Evolutionary conservation across 2,888 invertebrate species (phyloP), one percentile per base, ranked within the genome.

Genomic region (Lysandra coridon): DNA sequence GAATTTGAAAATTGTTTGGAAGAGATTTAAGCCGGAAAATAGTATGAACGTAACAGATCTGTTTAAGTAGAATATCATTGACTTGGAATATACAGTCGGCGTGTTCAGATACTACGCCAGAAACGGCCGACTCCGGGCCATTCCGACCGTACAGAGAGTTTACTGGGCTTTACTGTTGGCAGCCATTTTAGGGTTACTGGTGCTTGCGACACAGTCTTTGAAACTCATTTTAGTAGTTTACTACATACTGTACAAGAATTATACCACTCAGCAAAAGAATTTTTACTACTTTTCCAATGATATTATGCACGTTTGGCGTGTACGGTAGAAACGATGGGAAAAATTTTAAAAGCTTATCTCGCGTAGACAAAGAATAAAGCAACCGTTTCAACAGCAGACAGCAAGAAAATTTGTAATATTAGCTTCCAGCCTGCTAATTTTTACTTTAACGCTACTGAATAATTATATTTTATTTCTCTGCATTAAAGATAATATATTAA

Each of bases 71-170:
- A 23, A 23, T 23, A 23, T 23, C 23, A 23, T 23, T 23, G 23
- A 7, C 23, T 23, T 62, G 62, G 62, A 62, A 23, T 40, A 73
- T 73, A 17, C 40, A 6, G 37, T 73, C 7, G 37, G 73, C 12
- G 40, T 73, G 7, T 73, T 73, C 73, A 73, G 73, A 17, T 73
- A 40, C 44, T 44, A 73, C 73, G 44, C 40, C 14, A 44, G 40
- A 17, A 7, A 73, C n/a, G n/a, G 44, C 3, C 40, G 5, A 40
- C 62, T 23, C 23, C 23, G 62, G 23, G 7, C 62, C 2, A 10
- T 62, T 7, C 23, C 62, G 7, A 7, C 23, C 23, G 62, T 7
- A 6, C 62, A 23, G 6, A n/a, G 23, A 7, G 23, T 1, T 23
- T 62, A 62, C 7, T 7, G 6, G 4, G n/a, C 23, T 23, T 23